A percentile compares a stretch with the other conserved stretches of the same genome.
These are phyloP conservation scores for Lycocorax pyrrhopterus DNA, from an alignment of 2,113 vertebrate genomes.

Conservation along the genomic window DNA sequence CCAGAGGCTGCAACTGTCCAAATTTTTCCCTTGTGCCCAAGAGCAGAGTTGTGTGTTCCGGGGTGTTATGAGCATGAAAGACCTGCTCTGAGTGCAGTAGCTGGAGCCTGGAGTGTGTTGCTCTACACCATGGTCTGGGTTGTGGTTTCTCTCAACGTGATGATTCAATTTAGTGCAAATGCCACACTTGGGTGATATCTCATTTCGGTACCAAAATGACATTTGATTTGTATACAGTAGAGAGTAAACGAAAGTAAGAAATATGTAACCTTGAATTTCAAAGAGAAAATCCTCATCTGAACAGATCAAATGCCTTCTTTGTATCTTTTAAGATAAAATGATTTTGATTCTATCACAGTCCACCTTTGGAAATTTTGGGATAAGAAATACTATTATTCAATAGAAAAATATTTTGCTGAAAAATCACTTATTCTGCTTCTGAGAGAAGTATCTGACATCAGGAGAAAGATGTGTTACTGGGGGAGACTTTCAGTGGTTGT, in stretches of 20 bases:
- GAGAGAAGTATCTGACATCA: background rate
- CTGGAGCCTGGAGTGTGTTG: background rate
- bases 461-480: no score
- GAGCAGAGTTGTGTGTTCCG: background rate
- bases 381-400: background rate
- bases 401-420: background rate
- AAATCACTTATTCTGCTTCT: background rate
- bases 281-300: background rate
- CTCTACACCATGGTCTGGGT: accelerated
- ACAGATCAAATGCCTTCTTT: background rate
- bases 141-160: background rate
- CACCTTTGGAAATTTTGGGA: background rate
- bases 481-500: background rate
- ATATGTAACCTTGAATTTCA: background rate
- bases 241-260: background rate
- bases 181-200: background rate
- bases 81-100: background rate
- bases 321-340: background rate
- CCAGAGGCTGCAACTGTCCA: background rate
- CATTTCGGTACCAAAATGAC: background rate
- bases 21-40: background rate
- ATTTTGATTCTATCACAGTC: background rate
- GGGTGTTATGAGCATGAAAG: background rate
- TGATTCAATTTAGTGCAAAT: background rate
- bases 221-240: background rate